Evolutionary conservation across 2,888 invertebrate species (phyloP).

Genomic region (Ennomos quercinarius): DNA sequence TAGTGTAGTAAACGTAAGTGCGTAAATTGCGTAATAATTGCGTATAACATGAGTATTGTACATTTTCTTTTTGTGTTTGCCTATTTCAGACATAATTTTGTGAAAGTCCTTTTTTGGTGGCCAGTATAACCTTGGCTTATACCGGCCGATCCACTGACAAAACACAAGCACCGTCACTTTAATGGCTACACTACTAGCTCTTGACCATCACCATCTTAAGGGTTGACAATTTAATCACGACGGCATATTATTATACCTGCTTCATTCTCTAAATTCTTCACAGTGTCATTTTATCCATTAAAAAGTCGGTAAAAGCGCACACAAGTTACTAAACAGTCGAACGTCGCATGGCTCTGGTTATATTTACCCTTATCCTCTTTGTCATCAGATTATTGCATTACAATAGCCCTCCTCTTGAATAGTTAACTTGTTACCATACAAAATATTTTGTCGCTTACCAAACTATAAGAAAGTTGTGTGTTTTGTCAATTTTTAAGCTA

Average conservation of each 20-base stretch:
- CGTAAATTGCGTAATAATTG: no score
- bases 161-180: no score
- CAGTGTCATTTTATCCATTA: background rate
- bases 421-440: slow-evolving; percentile 19
- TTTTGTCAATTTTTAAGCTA: background rate
- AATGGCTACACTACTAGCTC: no score
- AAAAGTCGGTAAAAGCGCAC: slow-evolving; percentile 11
- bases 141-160: no score
- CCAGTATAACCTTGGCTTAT: no score
- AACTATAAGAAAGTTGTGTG: slow-evolving; percentile 8
- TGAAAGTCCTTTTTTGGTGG: no score
- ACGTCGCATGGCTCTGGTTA: slow-evolving; percentile 5
- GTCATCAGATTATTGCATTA: slow-evolving; percentile 39
- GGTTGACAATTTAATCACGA: background rate
- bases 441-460: slow-evolving; percentile 7
- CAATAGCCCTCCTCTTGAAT: slow-evolving; percentile 29
- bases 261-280: background rate
- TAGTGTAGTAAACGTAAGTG: no score
- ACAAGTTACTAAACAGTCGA: slow-evolving; percentile 31
- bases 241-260: background rate
- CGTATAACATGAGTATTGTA: no score
- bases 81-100: no score
- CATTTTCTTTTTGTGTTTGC: no score
- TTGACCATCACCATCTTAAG: no score
- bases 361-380: slow-evolving; percentile 22